phyloP scores from a whole-genome alignment of 37 sponge, comb jelly and placozoan species.

The Axinella damicornis region DNA sequence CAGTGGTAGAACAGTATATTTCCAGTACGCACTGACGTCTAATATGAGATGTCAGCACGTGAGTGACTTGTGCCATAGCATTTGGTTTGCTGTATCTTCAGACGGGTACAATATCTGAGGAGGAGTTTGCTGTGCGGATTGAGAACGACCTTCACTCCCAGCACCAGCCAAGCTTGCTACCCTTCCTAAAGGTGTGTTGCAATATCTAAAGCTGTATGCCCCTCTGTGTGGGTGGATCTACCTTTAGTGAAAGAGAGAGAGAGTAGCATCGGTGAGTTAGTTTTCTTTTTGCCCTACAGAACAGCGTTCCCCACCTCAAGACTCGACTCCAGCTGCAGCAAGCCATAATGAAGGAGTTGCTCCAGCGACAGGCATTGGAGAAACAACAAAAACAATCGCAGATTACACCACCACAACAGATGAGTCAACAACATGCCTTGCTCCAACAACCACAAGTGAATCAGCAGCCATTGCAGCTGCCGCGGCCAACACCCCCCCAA shows the following conservation, averaged over 20 bases:
- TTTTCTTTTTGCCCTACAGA: slow-evolving; percentile 21
- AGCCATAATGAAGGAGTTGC: slow-evolving; percentile 56
- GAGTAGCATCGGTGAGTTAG: too few species aligned
- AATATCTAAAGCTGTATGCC: too few species aligned
- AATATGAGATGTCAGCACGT: too few species aligned
- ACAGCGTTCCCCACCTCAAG: slow-evolving; percentile 81
- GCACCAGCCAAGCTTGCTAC: slow-evolving; percentile 79
- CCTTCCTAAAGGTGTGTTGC: slow-evolving; percentile 74
- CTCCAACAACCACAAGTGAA: neutral
- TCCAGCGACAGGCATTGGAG: slow-evolving; percentile 34
- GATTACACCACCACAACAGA: neutral
- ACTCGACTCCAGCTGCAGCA: slow-evolving; percentile 65
- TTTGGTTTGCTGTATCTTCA: slow-evolving; percentile 8
- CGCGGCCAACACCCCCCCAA: neutral
- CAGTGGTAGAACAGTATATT: too few species aligned
- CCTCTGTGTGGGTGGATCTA: too few species aligned
- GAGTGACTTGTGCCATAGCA: too few species aligned
- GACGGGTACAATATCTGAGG: slow-evolving; percentile 68
- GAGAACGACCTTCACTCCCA: slow-evolving; percentile 78
- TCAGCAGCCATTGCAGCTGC: neutral
- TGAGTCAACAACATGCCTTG: neutral
- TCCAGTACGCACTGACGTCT: neutral
- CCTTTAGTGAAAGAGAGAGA: too few species aligned
- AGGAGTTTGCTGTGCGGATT: slow-evolving; percentile 75
- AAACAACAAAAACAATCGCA: slow-evolving; percentile 2